Evolutionary conservation across 2,113 vertebrate species (phyloP).

Genomic region (Fulica atra): DNA sequence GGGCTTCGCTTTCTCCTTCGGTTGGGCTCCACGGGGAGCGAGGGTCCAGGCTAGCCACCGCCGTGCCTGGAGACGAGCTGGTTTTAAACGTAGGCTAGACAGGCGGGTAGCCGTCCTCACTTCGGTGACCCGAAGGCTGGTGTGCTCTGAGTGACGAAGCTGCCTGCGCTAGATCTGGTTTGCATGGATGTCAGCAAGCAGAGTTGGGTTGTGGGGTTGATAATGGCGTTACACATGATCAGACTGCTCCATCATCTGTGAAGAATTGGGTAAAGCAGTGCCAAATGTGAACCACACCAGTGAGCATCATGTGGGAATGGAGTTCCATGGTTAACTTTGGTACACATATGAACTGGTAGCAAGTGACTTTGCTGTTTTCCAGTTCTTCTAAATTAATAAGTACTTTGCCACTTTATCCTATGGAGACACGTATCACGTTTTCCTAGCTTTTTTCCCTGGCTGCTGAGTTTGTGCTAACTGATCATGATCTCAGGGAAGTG

Average conservation of each 20-base stretch:
- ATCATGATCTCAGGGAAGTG: fast-evolving
- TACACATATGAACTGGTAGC: not conserved
- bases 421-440: not conserved
- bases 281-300: not conserved
- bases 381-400: not conserved
- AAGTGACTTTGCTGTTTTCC: not conserved
- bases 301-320: fast-evolving
- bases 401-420: not conserved
- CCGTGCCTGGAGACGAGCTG: not conserved
- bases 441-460: not conserved
- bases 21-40: not conserved
- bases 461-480: not conserved
- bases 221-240: fast-evolving
- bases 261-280: not conserved
- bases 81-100: not conserved
- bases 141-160: not conserved
- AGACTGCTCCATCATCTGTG: too few species aligned
- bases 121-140: too few species aligned
- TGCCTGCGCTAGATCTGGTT: fast-evolving
- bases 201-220: not conserved
- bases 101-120: not conserved
- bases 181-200: not conserved
- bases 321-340: fast-evolving
- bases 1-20: fast-evolving
- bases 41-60: too few species aligned